Percentiles rank a stretch among this genome's conserved stretches.
These are phyloP conservation scores for Caenorhabditis latens DNA, from an alignment of 1,140 invertebrate genomes.

Conservation along the genomic window DNA sequence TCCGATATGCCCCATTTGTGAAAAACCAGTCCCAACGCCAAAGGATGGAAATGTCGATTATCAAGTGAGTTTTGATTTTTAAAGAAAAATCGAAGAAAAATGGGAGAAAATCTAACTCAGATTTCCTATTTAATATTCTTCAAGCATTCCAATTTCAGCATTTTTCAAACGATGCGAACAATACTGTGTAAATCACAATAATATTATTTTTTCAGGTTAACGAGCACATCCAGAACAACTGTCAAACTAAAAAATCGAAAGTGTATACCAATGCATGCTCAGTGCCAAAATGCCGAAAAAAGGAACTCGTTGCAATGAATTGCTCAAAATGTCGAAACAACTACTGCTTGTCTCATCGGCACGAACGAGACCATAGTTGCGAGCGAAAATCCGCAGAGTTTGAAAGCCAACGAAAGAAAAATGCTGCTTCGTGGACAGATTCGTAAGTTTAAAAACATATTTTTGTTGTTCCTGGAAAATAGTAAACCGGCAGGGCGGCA, in stretches of 20 bases:
- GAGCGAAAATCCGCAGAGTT: neutral
- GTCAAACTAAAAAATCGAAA: constrained; percentile 15
- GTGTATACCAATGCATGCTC: constrained; percentile 29
- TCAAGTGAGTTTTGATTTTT: neutral
- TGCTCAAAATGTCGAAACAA: constrained; percentile 24
- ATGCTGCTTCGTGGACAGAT: neutral
- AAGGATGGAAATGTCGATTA: constrained; percentile 26
- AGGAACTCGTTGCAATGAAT: constrained; percentile 36
- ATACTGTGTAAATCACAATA: neutral
- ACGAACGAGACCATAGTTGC: constrained; percentile 40
- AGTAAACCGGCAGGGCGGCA: too few relatives aligned
- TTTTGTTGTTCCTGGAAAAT: too few relatives aligned
- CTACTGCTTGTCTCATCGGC: constrained; percentile 17
- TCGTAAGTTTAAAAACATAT: constrained; percentile 3
- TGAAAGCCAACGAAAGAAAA: neutral
- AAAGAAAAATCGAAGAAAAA: too few relatives aligned
- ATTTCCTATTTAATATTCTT: too few relatives aligned
- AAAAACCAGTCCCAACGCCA: constrained; percentile 43
- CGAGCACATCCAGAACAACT: constrained; percentile 50
- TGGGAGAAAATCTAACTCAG: too few relatives aligned
- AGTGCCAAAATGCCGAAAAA: constrained; percentile 33
- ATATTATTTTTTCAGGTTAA: constrained; percentile 31
- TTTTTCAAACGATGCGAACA: neutral
- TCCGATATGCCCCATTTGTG: constrained; percentile 39
- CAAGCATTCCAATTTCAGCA: too few relatives aligned